These are phyloP conservation scores for Ceratitis capitata DNA, from an alignment of 1,140 invertebrate species.

Conservation along the genomic window DNA sequence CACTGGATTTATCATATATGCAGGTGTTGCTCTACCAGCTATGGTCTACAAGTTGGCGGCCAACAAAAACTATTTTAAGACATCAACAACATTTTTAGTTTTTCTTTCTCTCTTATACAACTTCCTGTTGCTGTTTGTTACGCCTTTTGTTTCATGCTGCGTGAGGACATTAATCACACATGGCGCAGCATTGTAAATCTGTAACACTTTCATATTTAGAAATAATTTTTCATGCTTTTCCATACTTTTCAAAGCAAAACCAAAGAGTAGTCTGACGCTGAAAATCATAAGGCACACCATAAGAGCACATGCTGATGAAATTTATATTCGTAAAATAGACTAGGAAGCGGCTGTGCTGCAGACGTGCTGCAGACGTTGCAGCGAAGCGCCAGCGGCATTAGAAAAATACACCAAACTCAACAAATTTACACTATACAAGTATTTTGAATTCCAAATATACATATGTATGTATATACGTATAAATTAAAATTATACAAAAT, in stretches of 20 bases:
- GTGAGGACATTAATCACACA: conserved; percentile 57
- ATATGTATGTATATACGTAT: not conserved
- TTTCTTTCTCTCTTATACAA: not conserved
- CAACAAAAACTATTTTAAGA: not conserved
- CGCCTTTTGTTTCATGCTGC: not conserved
- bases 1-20: conserved; percentile 23
- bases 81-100: not conserved
- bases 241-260: conserved; percentile 10
- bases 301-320: conserved; percentile 46
- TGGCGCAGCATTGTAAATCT: conserved; percentile 47
- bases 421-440: too few species aligned
- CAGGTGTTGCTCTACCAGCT: not conserved
- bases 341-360: conserved; percentile 61
- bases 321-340: conserved; percentile 61
- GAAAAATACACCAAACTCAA: too few species aligned
- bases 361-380: conserved; percentile 44
- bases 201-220: conserved; percentile 61
- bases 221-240: conserved; percentile 58
- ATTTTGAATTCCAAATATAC: not conserved
- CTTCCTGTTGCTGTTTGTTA: not conserved
- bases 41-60: not conserved
- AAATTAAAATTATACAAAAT: not conserved
- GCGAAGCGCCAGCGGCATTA: too few species aligned
- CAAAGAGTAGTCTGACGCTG: not conserved
- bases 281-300: not conserved